Percentiles rank a stretch among this genome's conserved stretches.
These are phyloP conservation scores for Chamaea fasciata DNA, from an alignment of 2,113 vertebrate species.

Conservation along the genomic window DNA sequence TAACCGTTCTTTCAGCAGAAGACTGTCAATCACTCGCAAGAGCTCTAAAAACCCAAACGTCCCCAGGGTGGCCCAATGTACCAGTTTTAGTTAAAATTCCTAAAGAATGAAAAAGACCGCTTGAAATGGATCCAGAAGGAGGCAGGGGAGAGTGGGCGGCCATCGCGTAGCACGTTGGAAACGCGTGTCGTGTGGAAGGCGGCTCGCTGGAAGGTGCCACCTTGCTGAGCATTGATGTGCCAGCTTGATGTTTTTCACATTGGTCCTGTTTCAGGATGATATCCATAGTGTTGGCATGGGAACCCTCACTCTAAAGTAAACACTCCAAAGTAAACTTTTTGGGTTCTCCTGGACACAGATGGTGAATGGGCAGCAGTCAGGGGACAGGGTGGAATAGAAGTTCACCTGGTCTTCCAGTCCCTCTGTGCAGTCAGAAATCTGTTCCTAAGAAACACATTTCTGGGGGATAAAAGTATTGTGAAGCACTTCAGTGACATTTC, in stretches of 20 bases:
- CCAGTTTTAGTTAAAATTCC: background rate
- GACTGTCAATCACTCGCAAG: background rate
- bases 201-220: background rate
- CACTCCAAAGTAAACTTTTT: background rate
- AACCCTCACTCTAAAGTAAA: background rate
- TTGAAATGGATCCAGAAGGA: background rate
- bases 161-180: background rate
- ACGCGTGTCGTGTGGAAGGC: fast-evolving
- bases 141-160: background rate
- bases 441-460: background rate
- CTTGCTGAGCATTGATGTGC: background rate
- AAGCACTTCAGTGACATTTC: background rate
- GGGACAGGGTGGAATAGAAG: background rate
- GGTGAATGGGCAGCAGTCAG: background rate
- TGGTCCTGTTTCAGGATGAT: background rate
- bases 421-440: background rate
- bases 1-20: background rate
- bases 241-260: background rate
- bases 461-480: background rate
- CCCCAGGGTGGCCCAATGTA: background rate
- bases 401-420: background rate
- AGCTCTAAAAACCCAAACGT: background rate
- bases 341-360: background rate
- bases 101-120: background rate
- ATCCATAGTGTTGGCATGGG: background rate